Base-by-base conservation (phyloP, 2,797 vertebrate genomes). In the Astyanax mexicanus region DNA sequence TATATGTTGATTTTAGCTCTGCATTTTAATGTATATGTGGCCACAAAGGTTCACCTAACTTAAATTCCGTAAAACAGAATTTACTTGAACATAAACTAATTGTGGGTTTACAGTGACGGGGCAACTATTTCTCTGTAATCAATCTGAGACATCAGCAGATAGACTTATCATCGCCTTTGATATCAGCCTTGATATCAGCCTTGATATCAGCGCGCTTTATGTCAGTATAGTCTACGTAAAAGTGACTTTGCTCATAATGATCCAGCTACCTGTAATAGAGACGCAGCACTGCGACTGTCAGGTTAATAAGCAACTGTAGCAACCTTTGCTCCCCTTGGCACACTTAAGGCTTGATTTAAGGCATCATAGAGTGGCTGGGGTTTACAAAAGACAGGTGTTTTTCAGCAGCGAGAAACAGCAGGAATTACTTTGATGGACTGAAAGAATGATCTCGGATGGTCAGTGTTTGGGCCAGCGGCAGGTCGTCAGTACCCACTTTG, bases 281-380 rank as follows among this genome's bases (percentile, higher is more conserved):
- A 80, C 79, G 52, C 77, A 86, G 81, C 84, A 87, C 87, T 85
- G 71, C 81, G 80, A 82, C 80, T 49, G 21, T 68, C 71, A 67
- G 81, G 93, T 94, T 94, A 94, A 94, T 94, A 77, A 92, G 77
- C 93, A 94, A 88, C 91, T 69, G 12, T 73, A 72, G 27, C 83
- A 89, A 94, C 93, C 93, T 93, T 94, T 94, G 91, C 62, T 87
- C 92, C 78, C 74, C 72, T 78, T 88, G 68, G 79, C 84, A 84
- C 85, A 88, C 82, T 84, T 90, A 67, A 85, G 87, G 81, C 76
- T 83, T 74, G 68, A 25, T 32, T 64, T 77, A 86, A 86, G 82
- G 72, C 69, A 80, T 73, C 81, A 38, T 64, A 55, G 61, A 60
- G 72, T 23, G 75, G 57, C 70, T 38, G 47, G 42, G 79, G 66